A percentile compares a stretch with the other conserved stretches of the same genome.
phyloP scores from a whole-genome alignment of 2,113 vertebrate genomes.

The Dunckerocampus dactyliophorus region DNA sequence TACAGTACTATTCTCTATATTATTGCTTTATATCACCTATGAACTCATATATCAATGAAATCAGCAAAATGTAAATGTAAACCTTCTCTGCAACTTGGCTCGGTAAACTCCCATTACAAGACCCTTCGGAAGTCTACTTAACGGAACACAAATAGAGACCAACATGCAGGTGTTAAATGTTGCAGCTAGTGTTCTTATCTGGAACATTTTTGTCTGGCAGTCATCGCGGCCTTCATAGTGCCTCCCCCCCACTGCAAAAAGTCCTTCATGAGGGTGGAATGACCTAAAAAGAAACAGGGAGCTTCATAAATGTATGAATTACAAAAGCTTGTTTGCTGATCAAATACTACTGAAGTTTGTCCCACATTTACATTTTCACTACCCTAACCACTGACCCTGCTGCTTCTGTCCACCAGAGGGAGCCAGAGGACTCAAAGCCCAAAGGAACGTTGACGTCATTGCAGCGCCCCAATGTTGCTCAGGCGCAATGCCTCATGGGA shows the following conservation, averaged over 20 bases:
- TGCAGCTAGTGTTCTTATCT: constrained; percentile 59
- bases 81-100: background rate
- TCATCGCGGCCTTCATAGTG: constrained; percentile 51
- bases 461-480: too few species aligned
- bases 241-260: background rate
- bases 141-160: constrained; percentile 17
- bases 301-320: background rate
- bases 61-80: background rate
- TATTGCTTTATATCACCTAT: background rate
- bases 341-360: background rate
- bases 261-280: constrained; percentile 29
- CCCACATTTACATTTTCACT: background rate
- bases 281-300: constrained; percentile 9
- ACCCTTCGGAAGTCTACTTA: constrained; percentile 22
- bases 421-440: too few species aligned
- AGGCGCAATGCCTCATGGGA: too few species aligned
- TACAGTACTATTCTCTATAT: background rate
- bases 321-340: background rate
- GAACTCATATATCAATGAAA: background rate
- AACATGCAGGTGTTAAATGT: constrained; percentile 67
- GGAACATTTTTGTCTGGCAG: constrained; percentile 57
- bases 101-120: background rate
- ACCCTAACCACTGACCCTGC: too few species aligned
- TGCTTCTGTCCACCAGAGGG: too few species aligned
- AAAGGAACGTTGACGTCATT: too few species aligned